These are phyloP conservation scores for Toxotes jaculatrix DNA, from an alignment of 2,113 vertebrate genomes.

Conservation along the genomic window DNA sequence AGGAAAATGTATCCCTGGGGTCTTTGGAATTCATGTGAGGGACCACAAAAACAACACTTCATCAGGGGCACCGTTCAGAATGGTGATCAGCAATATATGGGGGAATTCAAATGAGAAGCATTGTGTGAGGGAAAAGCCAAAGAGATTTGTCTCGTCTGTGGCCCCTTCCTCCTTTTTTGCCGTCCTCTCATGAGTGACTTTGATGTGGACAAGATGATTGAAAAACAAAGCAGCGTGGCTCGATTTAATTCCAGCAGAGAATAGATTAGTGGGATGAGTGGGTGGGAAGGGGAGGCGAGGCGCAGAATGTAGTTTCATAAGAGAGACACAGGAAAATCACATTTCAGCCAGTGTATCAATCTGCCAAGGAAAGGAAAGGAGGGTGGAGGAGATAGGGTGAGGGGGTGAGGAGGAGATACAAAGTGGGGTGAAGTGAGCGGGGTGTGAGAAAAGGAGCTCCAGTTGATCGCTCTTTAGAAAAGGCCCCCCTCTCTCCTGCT, in stretches of 20 bases:
- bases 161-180: slow-evolving; percentile 69
- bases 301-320: slow-evolving; percentile 68
- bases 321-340: slow-evolving; percentile 77
- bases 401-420: slow-evolving; percentile 29
- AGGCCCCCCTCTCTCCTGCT: slow-evolving; percentile 81
- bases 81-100: slow-evolving; percentile 80
- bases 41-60: slow-evolving; percentile 82
- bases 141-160: slow-evolving; percentile 79
- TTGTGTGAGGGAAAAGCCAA: slow-evolving; percentile 77
- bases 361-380: slow-evolving; percentile 66
- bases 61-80: slow-evolving; percentile 81
- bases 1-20: slow-evolving; percentile 79
- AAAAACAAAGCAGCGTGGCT: slow-evolving; percentile 78
- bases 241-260: slow-evolving; percentile 76
- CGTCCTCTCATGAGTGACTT: slow-evolving; percentile 78
- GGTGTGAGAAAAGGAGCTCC: slow-evolving; percentile 85
- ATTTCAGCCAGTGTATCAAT: slow-evolving; percentile 82
- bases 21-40: slow-evolving; percentile 76
- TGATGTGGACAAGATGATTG: slow-evolving; percentile 83
- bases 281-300: slow-evolving; percentile 39
- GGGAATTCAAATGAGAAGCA: slow-evolving; percentile 79
- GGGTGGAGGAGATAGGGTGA: neutral
- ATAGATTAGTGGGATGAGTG: slow-evolving; percentile 70
- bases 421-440: slow-evolving; percentile 66
- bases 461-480: slow-evolving; percentile 83